Conservation (phyloP, 35 echinoderm and acorn worm species). For the Lytechinus pictus region DNA sequence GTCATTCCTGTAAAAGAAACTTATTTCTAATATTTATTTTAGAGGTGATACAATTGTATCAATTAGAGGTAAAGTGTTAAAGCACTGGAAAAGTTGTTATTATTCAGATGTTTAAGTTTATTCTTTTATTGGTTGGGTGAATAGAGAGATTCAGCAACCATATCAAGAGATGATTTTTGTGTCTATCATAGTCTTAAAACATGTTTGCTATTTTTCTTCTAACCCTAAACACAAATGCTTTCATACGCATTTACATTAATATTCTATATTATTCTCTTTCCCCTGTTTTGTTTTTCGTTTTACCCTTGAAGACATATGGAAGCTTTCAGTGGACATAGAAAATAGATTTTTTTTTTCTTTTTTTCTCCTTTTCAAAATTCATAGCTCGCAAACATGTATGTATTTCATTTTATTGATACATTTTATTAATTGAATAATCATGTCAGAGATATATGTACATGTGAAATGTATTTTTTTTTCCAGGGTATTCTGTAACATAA, state of each 20-base stretch:
- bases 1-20: not conserved
- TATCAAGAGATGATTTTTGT: not conserved
- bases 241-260: conserved; percentile 48
- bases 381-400: conserved; percentile 31
- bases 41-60: not conserved
- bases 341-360: conserved; percentile 38
- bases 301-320: conserved; percentile 41
- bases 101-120: not conserved
- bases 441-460: not conserved
- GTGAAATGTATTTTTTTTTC: not conserved
- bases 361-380: not conserved
- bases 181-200: not conserved
- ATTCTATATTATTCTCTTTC: conserved; percentile 50
- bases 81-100: not conserved
- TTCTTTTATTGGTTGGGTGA: not conserved
- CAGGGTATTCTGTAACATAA: not conserved
- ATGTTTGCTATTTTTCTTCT: conserved; percentile 6
- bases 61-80: not conserved
- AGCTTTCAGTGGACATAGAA: conserved; percentile 57
- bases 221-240: conserved; percentile 2
- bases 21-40: not conserved
- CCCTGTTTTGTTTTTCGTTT: conserved; percentile 51
- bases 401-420: conserved; percentile 53
- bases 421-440: not conserved
- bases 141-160: not conserved